phyloP scores from a whole-genome alignment of 2,113 vertebrate genomes.

The Cheilinus undulatus region DNA sequence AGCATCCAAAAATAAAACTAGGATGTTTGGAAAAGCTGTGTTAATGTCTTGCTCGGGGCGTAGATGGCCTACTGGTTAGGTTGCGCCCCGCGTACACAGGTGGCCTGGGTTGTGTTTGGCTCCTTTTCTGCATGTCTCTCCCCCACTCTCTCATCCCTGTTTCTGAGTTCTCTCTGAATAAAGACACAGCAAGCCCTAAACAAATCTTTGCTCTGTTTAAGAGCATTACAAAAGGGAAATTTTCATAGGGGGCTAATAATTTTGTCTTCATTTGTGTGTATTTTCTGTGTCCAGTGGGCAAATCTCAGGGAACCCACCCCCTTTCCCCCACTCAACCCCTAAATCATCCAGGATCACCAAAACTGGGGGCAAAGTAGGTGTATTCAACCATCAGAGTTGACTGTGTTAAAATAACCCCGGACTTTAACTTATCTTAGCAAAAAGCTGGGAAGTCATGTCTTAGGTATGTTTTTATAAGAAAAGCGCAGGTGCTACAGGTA shows the following conservation, averaged over 20 bases:
- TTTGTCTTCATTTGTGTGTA: constrained; percentile 32
- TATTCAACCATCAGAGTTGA: background rate
- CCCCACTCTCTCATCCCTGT: too few species aligned
- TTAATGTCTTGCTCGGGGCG: too few species aligned
- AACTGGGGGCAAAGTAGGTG: constrained; percentile 23
- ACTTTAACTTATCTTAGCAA: background rate
- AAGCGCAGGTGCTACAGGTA: background rate
- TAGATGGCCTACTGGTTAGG: too few species aligned
- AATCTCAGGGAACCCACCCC: constrained; percentile 82
- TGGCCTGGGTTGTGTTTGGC: too few species aligned
- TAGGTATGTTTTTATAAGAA: background rate
- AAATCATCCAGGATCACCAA: constrained; percentile 31
- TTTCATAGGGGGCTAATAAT: background rate
- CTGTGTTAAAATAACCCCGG: constrained; percentile 15
- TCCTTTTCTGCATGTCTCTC: too few species aligned
- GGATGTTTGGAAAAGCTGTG: too few species aligned
- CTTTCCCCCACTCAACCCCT: constrained; percentile 29
- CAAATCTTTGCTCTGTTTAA: too few species aligned
- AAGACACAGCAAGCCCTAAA: too few species aligned
- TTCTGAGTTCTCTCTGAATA: too few species aligned
- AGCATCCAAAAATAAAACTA: too few species aligned
- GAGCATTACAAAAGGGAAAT: too few species aligned
- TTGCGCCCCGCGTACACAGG: too few species aligned
- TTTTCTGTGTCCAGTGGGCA: constrained; percentile 76
- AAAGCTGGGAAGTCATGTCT: background rate